Evolutionary conservation across 2,113 vertebrate species (phyloP).

Genomic region (Tachysurus vachellii): DNA sequence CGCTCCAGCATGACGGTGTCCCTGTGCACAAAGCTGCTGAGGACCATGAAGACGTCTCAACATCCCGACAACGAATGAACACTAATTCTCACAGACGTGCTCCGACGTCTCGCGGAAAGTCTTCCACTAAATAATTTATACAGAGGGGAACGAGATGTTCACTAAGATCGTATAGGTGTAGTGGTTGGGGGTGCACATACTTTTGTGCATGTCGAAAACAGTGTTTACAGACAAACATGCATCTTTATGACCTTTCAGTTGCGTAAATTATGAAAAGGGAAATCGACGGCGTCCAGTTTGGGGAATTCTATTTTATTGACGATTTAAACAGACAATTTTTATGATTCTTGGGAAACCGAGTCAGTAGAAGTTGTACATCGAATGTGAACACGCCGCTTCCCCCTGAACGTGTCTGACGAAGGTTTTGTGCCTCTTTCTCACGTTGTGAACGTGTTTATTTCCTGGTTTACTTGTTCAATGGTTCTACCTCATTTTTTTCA

Average conservation of each 20-base stretch:
- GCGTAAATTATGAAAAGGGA: neutral
- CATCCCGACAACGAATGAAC: neutral
- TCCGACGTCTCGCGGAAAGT: neutral
- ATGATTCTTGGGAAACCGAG: neutral
- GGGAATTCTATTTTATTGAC: neutral
- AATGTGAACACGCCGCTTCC: neutral
- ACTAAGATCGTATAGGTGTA: neutral
- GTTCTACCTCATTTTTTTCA: constrained; percentile 45
- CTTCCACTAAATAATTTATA: neutral
- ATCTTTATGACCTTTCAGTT: neutral
- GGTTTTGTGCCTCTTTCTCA: neutral
- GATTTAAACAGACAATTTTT: neutral
- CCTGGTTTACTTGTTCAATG: constrained; percentile 20
- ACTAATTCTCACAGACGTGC: neutral
- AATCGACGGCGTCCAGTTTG: neutral
- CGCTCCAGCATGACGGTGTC: too few species aligned
- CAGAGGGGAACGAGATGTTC: neutral
- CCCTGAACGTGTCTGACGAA: neutral
- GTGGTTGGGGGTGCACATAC: neutral
- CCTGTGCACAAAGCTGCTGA: too few species aligned
- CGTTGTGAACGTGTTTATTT: neutral
- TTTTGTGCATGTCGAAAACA: neutral
- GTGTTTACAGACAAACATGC: neutral
- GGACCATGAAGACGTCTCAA: too few species aligned
- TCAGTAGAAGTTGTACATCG: neutral